phyloP scores from a whole-genome alignment of 2,113 vertebrate species.

The Corapipo altera region DNA sequence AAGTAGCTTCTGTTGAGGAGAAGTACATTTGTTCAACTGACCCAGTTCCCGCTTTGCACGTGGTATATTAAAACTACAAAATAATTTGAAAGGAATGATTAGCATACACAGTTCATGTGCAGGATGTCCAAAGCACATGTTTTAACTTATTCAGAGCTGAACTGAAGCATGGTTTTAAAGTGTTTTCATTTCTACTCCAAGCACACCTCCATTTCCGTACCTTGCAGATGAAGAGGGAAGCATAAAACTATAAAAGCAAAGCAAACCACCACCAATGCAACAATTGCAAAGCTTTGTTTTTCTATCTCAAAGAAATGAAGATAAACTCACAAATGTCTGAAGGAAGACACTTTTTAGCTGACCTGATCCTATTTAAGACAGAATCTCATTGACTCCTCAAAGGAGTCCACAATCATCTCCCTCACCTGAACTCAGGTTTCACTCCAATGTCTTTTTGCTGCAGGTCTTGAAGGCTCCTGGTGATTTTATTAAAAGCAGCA shows the following conservation, averaged over 20 bases:
- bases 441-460: constrained; percentile 94
- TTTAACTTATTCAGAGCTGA: background rate
- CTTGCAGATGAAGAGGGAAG: background rate
- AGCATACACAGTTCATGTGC: background rate
- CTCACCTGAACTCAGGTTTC: constrained; percentile 93
- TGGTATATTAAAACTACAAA: constrained; percentile 88
- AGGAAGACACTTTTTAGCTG: background rate
- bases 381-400: background rate
- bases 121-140: background rate
- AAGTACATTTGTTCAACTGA: constrained; percentile 89
- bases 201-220: background rate
- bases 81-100: background rate
- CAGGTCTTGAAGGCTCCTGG: constrained; percentile 92
- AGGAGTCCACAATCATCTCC: background rate
- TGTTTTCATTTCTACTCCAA: background rate
- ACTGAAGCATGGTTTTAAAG: background rate
- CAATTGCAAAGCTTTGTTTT: background rate
- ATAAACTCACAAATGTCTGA: background rate
- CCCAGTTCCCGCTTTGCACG: constrained; percentile 90
- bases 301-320: background rate
- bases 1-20: constrained; percentile 91
- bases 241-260: background rate
- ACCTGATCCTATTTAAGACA: background rate
- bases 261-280: background rate
- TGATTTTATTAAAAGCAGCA: constrained; percentile 95